These are phyloP conservation scores for Agrotis puta DNA, from an alignment of 2,888 invertebrate species.

Conservation along the genomic window DNA sequence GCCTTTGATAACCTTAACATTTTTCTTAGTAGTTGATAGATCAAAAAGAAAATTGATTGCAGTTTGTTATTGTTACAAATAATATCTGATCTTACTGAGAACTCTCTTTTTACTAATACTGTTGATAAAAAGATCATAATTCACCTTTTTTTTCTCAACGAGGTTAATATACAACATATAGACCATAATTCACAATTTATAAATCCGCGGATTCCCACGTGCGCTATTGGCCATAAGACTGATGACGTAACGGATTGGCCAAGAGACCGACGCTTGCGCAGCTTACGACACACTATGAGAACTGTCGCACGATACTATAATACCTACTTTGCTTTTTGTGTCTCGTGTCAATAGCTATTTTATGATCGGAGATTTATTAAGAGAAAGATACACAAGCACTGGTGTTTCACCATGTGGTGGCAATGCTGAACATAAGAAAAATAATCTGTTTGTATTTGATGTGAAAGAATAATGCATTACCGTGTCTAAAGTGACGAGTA, in stretches of 20 bases:
- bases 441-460: neutral
- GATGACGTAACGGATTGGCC: slow-evolving; percentile 55
- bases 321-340: slow-evolving; percentile 28
- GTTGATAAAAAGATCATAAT: neutral
- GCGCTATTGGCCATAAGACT: slow-evolving; percentile 45
- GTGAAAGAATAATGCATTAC: neutral
- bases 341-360: slow-evolving; percentile 28
- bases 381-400: slow-evolving; percentile 5
- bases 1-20: too few relatives aligned
- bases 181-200: neutral
- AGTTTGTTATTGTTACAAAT: neutral
- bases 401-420: slow-evolving; percentile 3
- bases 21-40: too few relatives aligned
- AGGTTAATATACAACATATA: too few relatives aligned
- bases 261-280: slow-evolving; percentile 46
- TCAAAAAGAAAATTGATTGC: too few relatives aligned
- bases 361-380: slow-evolving; percentile 7
- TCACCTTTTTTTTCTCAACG: too few relatives aligned
- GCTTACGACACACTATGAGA: slow-evolving; percentile 60
- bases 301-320: slow-evolving; percentile 45
- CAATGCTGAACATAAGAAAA: neutral
- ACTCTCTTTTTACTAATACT: neutral
- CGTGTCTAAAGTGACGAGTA: neutral
- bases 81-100: neutral
- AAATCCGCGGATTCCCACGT: slow-evolving; percentile 41